These are phyloP conservation scores for Aphodius granarius DNA, from an alignment of 2,888 invertebrate species.

Conservation along the genomic window DNA sequence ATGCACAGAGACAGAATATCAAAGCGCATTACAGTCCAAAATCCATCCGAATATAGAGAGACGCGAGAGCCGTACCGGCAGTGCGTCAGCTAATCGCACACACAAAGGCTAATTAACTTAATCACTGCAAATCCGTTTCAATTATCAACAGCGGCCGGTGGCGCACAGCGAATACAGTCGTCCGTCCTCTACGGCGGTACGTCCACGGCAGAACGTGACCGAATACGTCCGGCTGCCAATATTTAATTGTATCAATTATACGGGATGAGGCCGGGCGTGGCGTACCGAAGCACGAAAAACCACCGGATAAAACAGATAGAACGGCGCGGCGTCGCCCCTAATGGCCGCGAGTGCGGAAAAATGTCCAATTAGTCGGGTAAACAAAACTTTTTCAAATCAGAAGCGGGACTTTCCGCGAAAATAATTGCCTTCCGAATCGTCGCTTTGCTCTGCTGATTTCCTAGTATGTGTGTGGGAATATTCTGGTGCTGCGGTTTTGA, in stretches of 20 bases:
- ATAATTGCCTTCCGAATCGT: not conserved
- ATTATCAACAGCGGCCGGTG: not conserved
- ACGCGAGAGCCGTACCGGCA: not conserved
- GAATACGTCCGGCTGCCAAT: not conserved
- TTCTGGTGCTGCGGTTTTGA: too few relatives aligned
- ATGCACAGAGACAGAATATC: not conserved
- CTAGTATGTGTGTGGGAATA: not conserved
- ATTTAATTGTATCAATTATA: not conserved
- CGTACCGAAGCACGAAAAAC: not conserved
- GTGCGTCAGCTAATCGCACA: not conserved
- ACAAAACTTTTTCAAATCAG: not conserved
- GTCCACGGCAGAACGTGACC: not conserved
- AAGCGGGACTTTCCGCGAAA: not conserved
- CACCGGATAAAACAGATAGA: not conserved
- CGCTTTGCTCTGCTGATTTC: not conserved
- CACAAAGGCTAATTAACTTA: not conserved
- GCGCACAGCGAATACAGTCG: not conserved
- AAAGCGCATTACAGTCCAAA: not conserved
- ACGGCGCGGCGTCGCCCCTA: not conserved
- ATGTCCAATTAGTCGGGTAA: not conserved
- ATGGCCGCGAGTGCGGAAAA: not conserved
- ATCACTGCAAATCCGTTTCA: not conserved
- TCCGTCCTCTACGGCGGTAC: not conserved
- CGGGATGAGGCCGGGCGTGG: not conserved
- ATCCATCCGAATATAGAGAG: not conserved